Evolutionary conservation across 2,113 vertebrate genomes (phyloP), one percentile per base, ranked within the genome.

Genomic region (Thunnus maccoyii): DNA sequence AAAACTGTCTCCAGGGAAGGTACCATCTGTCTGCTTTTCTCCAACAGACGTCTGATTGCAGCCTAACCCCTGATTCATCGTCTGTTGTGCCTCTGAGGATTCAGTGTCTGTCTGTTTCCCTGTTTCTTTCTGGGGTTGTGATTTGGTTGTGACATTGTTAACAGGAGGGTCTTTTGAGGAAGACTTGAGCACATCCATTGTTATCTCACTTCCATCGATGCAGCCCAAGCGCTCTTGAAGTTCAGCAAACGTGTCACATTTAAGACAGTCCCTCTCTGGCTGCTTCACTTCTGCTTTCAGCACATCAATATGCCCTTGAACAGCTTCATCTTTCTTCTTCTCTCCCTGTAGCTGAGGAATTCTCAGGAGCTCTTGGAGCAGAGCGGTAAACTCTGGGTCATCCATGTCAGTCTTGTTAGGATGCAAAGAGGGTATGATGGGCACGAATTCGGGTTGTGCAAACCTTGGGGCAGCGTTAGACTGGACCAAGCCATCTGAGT

Each of bases 161-260:
- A 46, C 58, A 30, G 69, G 47, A n/a, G 69, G 62, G 1, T 56
- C 65, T 72, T 89, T 89, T n/a, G 78, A 77, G 11, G 82, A 78
- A 51, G 87, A 83, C 17, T 76, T 92, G 10, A 91, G 79, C 30
- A 82, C 15, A 4, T 90, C 90, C 22, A 84, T 76, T 1, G 72
- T 82, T 58, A 82, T 14, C 55, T 93, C 91, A 57, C 83, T 90
- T 60, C 91, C 91, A 30, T 93, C 93, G 0, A 93, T 94, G 13
- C 97, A 98, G 65, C 97, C 98, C 76, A 99, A 86, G 58, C 98
- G 93, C 88, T 99, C 97, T 77, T 99, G 98, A 65, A 99, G 96
- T 89, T 99, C 98, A 0, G 98, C 98, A 87, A 99, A 99, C 1
- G 98, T 99, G 88, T 98, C 98, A 86, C 98, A 99, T 91, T 99